Evolutionary conservation across 2,797 vertebrate species (phyloP).

Genomic region (Acipenser ruthenus): DNA sequence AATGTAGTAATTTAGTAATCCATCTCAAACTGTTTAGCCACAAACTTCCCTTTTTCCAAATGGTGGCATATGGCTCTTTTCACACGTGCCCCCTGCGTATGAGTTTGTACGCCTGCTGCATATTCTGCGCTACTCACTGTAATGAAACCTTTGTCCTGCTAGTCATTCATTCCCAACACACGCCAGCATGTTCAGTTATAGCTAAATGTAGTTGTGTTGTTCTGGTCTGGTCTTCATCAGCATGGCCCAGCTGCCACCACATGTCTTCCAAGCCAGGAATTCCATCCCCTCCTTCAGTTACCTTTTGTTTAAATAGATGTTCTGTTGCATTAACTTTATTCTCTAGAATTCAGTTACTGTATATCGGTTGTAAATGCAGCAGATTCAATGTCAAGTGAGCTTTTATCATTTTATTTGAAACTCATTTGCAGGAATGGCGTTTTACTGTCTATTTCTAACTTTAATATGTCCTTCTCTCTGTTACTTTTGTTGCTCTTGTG

Average conservation of each 20-base stretch:
- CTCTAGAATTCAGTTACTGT: constrained; percentile 24
- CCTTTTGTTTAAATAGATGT: constrained; percentile 30
- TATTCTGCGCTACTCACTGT: no score
- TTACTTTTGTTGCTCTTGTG: constrained; percentile 16
- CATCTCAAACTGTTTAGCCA: constrained; percentile 23
- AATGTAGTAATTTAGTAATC: constrained; percentile 20
- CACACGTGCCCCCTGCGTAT: no score
- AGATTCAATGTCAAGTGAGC: constrained; percentile 1
- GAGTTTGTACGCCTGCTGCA: no score
- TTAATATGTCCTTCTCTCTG: constrained; percentile 21
- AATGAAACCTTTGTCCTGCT: no score
- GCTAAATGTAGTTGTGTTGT: no score
- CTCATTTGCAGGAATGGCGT: constrained; percentile 23
- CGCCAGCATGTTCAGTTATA: no score
- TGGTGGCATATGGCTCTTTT: no score
- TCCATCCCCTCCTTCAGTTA: constrained; percentile 5
- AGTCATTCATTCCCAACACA: no score
- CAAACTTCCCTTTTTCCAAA: constrained; percentile 6
- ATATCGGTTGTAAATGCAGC: constrained; percentile 8
- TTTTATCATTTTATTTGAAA: constrained; percentile 3
- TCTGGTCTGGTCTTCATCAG: constrained; percentile 18
- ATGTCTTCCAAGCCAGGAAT: no score
- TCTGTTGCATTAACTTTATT: constrained; percentile 25
- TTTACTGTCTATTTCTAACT: constrained; percentile 11
- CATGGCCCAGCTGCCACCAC: constrained; percentile 12